Percentiles rank a stretch among this genome's conserved stretches.
Conservation (phyloP, 2,797 vertebrate genomes). For the Kryptolebias ocellatus region DNA sequence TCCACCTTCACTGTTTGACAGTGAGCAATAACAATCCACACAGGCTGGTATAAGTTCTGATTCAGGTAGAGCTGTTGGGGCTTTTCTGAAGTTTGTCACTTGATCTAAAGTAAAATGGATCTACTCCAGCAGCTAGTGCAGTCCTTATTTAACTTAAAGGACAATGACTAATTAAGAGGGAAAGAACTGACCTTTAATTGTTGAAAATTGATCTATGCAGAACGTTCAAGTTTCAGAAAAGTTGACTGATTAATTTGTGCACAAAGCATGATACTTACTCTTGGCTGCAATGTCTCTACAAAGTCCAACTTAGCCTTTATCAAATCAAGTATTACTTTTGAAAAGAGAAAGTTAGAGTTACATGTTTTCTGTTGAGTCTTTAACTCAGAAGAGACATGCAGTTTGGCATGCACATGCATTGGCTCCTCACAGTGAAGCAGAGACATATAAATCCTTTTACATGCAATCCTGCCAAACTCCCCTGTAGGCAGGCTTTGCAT, state of each 20-base stretch:
- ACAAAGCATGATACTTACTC: neutral
- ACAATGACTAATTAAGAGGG: too few relatives aligned
- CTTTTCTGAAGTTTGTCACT: neutral
- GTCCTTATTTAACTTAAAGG: too few relatives aligned
- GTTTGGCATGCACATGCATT: conserved; percentile 67
- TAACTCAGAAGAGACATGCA: conserved; percentile 51
- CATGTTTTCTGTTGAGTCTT: conserved; percentile 52
- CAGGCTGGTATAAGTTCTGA: too few relatives aligned
- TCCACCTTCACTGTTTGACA: too few relatives aligned
- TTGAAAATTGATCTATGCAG: too few relatives aligned
- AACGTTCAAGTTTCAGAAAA: neutral
- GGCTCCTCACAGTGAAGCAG: conserved; percentile 66
- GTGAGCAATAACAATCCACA: too few relatives aligned
- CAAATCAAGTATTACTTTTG: conserved; percentile 37
- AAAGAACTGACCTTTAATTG: too few relatives aligned
- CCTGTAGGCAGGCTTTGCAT: conserved; percentile 81
- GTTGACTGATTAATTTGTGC: neutral
- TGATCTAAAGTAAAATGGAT: neutral
- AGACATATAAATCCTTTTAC: conserved; percentile 78
- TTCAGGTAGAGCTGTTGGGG: too few relatives aligned
- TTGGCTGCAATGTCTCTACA: neutral
- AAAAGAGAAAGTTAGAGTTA: conserved; percentile 32
- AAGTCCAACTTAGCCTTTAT: conserved; percentile 39
- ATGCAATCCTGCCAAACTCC: conserved; percentile 72
- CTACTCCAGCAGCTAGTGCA: too few relatives aligned